phyloP scores from a whole-genome alignment of 2,888 invertebrate genomes.

The Eurytoma californica region DNA sequence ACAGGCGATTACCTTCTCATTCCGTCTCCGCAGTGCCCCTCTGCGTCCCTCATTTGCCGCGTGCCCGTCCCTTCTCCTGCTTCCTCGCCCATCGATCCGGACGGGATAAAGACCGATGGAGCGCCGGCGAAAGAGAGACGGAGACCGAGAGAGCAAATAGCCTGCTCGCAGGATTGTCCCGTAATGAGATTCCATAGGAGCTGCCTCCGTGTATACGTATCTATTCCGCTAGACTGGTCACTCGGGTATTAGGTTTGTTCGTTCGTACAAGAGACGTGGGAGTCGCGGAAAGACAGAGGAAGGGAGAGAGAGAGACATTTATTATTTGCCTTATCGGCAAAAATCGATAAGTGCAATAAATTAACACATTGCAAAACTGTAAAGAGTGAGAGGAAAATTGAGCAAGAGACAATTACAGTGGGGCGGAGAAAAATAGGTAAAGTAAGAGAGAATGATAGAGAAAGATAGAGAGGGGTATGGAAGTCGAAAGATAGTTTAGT shows the following conservation, averaged over 20 bases:
- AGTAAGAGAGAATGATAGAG: neutral
- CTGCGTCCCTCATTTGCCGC: neutral
- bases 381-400: too few relatives aligned
- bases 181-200: conserved; percentile 60
- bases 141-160: conserved; percentile 1
- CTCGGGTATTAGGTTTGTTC: conserved; percentile 55
- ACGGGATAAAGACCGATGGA: neutral
- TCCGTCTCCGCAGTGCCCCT: neutral
- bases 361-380: too few relatives aligned
- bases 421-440: too few relatives aligned
- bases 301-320: neutral
- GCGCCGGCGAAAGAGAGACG: neutral
- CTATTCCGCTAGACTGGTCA: conserved; percentile 59
- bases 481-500: neutral
- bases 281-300: neutral
- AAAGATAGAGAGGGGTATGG: neutral
- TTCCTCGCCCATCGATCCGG: conserved; percentile 18
- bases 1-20: neutral
- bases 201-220: conserved; percentile 56
- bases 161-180: conserved; percentile 53
- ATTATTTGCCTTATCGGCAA: too few relatives aligned
- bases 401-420: too few relatives aligned
- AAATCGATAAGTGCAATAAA: too few relatives aligned
- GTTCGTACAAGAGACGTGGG: conserved; percentile 20
- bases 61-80: conserved; percentile 18